These are phyloP conservation scores for Prionchulus punctatus DNA, from an alignment of 2,888 invertebrate species.

Conservation along the genomic window DNA sequence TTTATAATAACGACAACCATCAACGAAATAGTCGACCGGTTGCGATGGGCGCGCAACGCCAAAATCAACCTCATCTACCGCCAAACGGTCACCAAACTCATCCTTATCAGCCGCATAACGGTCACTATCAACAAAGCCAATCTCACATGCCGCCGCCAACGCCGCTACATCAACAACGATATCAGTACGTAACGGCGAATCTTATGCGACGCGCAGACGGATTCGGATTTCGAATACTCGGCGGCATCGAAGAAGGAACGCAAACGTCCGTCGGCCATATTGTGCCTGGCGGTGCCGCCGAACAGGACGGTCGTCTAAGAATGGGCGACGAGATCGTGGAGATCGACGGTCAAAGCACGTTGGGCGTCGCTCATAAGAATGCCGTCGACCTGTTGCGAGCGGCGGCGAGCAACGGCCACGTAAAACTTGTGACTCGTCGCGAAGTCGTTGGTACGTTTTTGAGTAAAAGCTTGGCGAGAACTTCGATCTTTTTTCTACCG, in stretches of 20 bases:
- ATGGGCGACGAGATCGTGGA: constrained; percentile 85
- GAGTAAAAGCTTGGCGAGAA: constrained; percentile 7
- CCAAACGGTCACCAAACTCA: too few relatives aligned
- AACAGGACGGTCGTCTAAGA: constrained; percentile 68
- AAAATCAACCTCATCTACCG: background rate
- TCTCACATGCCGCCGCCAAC: background rate
- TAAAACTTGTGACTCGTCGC: constrained; percentile 50
- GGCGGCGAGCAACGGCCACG: constrained; percentile 70
- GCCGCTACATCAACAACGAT: background rate
- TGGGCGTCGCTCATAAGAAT: constrained; percentile 72
- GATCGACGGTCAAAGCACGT: constrained; percentile 68
- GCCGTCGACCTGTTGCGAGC: constrained; percentile 80
- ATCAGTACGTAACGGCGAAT: background rate
- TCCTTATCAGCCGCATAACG: too few relatives aligned
- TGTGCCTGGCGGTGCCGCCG: constrained; percentile 84
- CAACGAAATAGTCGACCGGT: too few relatives aligned
- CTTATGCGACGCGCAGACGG: constrained; percentile 47
- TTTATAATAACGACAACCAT: too few relatives aligned
- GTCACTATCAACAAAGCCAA: background rate
- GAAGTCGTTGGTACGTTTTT: too few relatives aligned
- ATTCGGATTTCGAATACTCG: constrained; percentile 93
- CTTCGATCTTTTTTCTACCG: background rate
- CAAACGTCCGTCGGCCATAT: constrained; percentile 61
- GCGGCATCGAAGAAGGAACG: constrained; percentile 75
- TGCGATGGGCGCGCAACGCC: too few relatives aligned